Evolutionary conservation across 2,888 invertebrate species (phyloP).

Genomic region (Hirudinaria manillensis): DNA sequence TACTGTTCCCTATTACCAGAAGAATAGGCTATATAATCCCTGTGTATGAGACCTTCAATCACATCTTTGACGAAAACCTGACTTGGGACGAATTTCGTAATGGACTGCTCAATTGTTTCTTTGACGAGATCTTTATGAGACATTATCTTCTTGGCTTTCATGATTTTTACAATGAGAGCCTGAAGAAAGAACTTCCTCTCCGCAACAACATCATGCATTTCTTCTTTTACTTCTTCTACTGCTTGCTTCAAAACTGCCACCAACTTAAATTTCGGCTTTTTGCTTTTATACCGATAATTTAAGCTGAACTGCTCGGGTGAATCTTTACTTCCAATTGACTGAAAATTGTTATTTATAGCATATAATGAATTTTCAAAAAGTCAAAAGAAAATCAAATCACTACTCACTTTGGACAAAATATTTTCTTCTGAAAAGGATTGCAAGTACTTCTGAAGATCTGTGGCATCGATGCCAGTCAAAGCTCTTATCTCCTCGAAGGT

Average conservation of each 20-base stretch:
- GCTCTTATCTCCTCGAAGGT: background rate
- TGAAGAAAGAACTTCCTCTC: conserved; percentile 2
- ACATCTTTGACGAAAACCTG: too few relatives aligned
- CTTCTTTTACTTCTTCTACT: background rate
- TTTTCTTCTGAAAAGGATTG: too few relatives aligned
- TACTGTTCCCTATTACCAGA: too few relatives aligned
- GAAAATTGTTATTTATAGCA: too few relatives aligned
- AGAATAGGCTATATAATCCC: too few relatives aligned
- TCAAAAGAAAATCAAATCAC: too few relatives aligned
- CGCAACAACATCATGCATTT: background rate
- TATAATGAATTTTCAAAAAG: background rate
- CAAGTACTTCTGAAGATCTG: too few relatives aligned
- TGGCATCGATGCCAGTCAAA: background rate
- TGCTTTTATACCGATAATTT: background rate
- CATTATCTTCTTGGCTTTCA: conserved; percentile 6
- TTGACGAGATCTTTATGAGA: background rate
- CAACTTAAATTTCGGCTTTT: background rate
- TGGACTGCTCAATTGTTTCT: background rate
- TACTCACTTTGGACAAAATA: too few relatives aligned
- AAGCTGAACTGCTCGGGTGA: background rate
- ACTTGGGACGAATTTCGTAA: too few relatives aligned
- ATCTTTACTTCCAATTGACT: background rate
- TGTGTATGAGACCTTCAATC: too few relatives aligned
- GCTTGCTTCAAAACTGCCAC: background rate
- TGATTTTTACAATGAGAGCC: conserved; percentile 5